These are phyloP conservation scores for Orthosia incerta DNA, from an alignment of 2,888 invertebrate genomes.

Conservation along the genomic window DNA sequence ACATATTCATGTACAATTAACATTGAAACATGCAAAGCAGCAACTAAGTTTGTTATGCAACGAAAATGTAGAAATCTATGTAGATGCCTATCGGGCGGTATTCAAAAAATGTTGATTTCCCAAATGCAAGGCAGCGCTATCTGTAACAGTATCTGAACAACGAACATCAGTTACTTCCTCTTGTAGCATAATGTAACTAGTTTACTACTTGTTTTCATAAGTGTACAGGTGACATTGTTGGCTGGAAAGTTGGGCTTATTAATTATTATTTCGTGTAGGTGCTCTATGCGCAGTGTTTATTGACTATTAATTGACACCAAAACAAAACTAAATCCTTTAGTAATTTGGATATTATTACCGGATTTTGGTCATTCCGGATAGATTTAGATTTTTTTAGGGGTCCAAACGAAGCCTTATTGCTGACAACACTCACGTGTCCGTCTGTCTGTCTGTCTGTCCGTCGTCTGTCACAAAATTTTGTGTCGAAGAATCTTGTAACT, in stretches of 20 bases:
- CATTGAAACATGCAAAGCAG: no score
- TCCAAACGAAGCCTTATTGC: no score
- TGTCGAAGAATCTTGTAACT: no score
- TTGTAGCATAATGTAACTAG: conserved; percentile 53
- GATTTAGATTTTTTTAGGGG: no score
- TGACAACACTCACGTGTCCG: no score
- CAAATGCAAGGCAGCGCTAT: conserved; percentile 51
- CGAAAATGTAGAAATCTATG: conserved; percentile 60
- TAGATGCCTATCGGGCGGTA: conserved; percentile 57
- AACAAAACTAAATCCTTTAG: not conserved
- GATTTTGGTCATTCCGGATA: no score
- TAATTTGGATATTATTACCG: no score
- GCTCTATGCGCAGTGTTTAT: not conserved
- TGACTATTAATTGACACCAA: not conserved
- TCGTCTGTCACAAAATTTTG: no score
- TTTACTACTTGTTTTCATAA: conserved; percentile 42
- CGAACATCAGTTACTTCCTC: conserved; percentile 53
- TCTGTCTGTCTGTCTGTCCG: no score
- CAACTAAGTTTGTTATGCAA: no score
- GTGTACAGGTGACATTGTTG: conserved; percentile 22
- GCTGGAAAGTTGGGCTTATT: conserved; percentile 46
- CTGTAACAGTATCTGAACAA: conserved; percentile 52
- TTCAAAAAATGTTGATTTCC: conserved; percentile 63
- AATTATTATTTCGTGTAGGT: not conserved
- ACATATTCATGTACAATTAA: no score